Percentiles rank a stretch among this genome's conserved stretches.
Conservation (phyloP, 2,888 invertebrate species). For the Caradrina kadenii region DNA sequence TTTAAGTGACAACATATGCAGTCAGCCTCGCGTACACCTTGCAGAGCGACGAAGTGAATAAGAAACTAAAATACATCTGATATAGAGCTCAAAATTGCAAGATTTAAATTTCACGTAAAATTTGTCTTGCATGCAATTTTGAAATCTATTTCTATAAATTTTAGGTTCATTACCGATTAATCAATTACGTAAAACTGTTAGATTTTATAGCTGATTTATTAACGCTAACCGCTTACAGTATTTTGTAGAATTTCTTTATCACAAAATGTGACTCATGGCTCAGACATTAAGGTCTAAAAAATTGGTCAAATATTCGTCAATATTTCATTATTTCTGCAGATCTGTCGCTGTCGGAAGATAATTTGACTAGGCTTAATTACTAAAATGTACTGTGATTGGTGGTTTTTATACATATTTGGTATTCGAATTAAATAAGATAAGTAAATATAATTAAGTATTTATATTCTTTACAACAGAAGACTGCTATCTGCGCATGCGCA, state of each 20-base stretch:
- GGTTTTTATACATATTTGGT: conserved; percentile 87
- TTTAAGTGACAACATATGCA: too few relatives aligned
- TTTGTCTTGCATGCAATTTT: too few relatives aligned
- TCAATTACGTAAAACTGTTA: too few relatives aligned
- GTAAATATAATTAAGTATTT: conserved; percentile 12
- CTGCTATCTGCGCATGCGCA: neutral
- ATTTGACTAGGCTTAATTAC: conserved; percentile 82
- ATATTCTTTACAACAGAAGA: conserved; percentile 9
- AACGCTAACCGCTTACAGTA: too few relatives aligned
- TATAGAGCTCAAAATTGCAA: too few relatives aligned
- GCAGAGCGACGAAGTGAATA: too few relatives aligned
- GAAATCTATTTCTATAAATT: too few relatives aligned
- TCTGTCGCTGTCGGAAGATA: conserved; percentile 20
- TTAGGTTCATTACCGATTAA: too few relatives aligned
- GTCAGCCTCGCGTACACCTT: too few relatives aligned
- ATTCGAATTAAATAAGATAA: conserved; percentile 73
- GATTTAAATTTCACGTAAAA: too few relatives aligned
- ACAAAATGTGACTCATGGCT: neutral
- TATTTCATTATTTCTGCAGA: neutral
- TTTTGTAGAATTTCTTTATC: neutral
- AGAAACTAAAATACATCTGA: too few relatives aligned
- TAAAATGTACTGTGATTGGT: conserved; percentile 81
- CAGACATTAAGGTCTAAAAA: neutral
- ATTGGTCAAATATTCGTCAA: neutral
- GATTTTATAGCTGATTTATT: too few relatives aligned